A percentile compares a stretch with the other conserved stretches of the same genome.
Evolutionary conservation across 1,140 invertebrate species (phyloP).

Genomic region (Drosophila parvula): DNA sequence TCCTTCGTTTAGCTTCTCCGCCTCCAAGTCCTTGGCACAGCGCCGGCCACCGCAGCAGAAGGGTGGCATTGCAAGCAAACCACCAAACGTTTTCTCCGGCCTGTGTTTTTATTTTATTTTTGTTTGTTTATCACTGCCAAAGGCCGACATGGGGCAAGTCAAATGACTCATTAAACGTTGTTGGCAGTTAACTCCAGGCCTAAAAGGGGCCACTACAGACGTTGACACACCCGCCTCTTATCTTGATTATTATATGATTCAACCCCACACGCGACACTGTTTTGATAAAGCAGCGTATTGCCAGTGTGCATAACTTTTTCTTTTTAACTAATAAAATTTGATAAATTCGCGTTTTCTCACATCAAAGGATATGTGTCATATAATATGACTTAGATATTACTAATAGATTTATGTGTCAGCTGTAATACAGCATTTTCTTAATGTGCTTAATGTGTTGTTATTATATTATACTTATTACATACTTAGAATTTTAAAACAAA

Average conservation of each 20-base stretch:
- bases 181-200: constrained; percentile 28
- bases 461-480: too few species aligned
- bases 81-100: not conserved
- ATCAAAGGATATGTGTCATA: not conserved
- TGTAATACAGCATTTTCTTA: too few species aligned
- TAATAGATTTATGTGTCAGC: too few species aligned
- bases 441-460: too few species aligned
- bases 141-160: constrained; percentile 24
- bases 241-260: constrained; percentile 46
- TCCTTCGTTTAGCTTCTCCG: not conserved
- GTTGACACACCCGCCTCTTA: constrained; percentile 35
- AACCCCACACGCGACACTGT: constrained; percentile 32
- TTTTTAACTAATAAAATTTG: not conserved
- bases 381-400: not conserved
- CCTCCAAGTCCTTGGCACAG: constrained; percentile 41
- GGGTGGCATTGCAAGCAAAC: constrained; percentile 48
- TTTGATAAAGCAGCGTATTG: constrained; percentile 25
- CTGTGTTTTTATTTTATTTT: not conserved
- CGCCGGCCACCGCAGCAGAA: constrained; percentile 65
- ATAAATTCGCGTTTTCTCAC: too few species aligned
- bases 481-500: too few species aligned
- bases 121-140: constrained; percentile 9
- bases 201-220: constrained; percentile 5
- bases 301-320: not conserved
- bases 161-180: constrained; percentile 23